Percentiles rank a stretch among this genome's conserved stretches.
phyloP scores from a whole-genome alignment of 2,888 invertebrate genomes.

The Orthosia cruda region DNA sequence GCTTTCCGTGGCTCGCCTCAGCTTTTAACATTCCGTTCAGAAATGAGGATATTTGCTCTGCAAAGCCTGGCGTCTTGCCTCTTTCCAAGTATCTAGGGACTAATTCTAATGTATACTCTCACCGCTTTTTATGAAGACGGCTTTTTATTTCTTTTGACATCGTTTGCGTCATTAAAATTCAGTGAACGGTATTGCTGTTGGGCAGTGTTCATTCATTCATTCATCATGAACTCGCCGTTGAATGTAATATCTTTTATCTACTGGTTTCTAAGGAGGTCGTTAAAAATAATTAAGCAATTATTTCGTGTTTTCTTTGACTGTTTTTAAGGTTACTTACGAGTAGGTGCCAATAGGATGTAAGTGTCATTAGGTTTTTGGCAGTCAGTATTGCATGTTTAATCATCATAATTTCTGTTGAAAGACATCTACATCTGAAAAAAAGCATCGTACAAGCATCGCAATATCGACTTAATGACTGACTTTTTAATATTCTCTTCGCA shows the following conservation, averaged over 20 bases:
- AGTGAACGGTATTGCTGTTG: slow-evolving; percentile 10
- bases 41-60: slow-evolving; percentile 64
- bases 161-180: slow-evolving; percentile 54
- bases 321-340: background rate
- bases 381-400: background rate
- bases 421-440: too few species aligned
- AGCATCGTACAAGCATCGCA: background rate
- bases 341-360: background rate
- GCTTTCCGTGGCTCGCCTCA: slow-evolving; percentile 63
- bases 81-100: slow-evolving; percentile 57
- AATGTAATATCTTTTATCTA: slow-evolving; percentile 10
- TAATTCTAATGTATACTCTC: slow-evolving; percentile 64
- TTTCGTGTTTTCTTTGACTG: background rate
- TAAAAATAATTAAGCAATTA: slow-evolving; percentile 39
- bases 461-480: background rate
- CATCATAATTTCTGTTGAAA: background rate
- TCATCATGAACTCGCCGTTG: slow-evolving; percentile 11
- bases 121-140: slow-evolving; percentile 46
- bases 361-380: background rate
- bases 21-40: slow-evolving; percentile 57
- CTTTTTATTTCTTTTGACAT: slow-evolving; percentile 51
- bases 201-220: slow-evolving; percentile 31
- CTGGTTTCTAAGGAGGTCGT: slow-evolving; percentile 13
- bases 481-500: background rate
- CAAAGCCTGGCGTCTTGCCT: slow-evolving; percentile 57